Conservation (phyloP, 2,113 vertebrate genomes). For the Dinomys branickii region DNA sequence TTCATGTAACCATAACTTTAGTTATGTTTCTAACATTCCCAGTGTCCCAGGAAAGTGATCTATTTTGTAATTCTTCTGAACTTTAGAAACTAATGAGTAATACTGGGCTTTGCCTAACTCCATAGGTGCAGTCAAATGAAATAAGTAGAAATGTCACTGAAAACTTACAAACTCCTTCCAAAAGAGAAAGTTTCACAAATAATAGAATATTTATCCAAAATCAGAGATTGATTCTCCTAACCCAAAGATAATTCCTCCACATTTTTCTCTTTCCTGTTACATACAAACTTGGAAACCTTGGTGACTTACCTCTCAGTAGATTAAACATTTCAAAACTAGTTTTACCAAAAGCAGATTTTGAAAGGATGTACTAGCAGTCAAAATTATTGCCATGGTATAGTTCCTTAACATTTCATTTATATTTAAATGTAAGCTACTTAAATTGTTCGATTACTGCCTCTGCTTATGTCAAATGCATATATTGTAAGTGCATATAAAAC, state of each 20-base stretch:
- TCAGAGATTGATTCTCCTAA: background rate
- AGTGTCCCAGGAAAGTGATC: background rate
- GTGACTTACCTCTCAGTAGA: background rate
- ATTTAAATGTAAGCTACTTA: background rate
- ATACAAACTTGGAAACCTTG: background rate
- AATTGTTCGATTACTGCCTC: background rate
- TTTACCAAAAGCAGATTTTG: conserved; percentile 22
- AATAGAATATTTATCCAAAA: conserved; percentile 11
- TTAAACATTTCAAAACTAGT: conserved; percentile 1
- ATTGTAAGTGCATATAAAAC: background rate
- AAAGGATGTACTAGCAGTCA: background rate
- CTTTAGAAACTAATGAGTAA: background rate
- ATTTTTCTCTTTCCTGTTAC: background rate
- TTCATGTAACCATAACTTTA: background rate
- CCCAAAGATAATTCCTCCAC: background rate
- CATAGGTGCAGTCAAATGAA: background rate
- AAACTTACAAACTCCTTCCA: background rate
- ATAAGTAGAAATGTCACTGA: background rate
- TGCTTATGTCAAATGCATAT: background rate
- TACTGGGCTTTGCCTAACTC: background rate
- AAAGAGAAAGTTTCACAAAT: background rate
- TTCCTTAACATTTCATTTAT: background rate
- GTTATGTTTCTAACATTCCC: background rate
- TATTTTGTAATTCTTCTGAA: conserved; percentile 37
- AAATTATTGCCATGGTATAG: background rate